Evolutionary conservation across 2,113 vertebrate species (phyloP).

Genomic region (Capricornis sumatraensis): DNA sequence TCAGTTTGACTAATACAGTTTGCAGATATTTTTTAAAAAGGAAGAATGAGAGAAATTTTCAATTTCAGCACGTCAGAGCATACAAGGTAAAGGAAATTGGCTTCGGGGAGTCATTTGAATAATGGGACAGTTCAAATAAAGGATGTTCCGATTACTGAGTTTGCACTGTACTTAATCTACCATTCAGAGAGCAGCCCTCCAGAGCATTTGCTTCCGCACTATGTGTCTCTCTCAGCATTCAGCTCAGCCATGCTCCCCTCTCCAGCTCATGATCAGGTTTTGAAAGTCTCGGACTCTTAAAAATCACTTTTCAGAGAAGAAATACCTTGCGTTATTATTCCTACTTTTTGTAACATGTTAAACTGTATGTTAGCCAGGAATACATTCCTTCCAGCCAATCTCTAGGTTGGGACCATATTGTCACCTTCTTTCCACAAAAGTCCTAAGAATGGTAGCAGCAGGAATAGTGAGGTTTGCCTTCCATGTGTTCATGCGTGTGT

Average conservation of each 20-base stretch:
- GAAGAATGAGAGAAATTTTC: constrained; percentile 41
- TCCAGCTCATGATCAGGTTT: background rate
- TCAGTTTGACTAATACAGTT: constrained; percentile 34
- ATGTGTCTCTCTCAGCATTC: constrained; percentile 42
- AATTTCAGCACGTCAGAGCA: constrained; percentile 9
- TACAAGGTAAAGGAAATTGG: constrained; percentile 50
- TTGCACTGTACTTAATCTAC: constrained; percentile 48
- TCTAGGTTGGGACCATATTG: constrained; percentile 49
- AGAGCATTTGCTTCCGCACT: background rate
- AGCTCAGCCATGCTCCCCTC: background rate
- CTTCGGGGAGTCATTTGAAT: constrained; percentile 61
- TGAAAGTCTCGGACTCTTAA: background rate
- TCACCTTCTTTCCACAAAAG: constrained; percentile 56
- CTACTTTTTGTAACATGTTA: background rate
- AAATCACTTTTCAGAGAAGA: background rate
- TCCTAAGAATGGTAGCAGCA: constrained; percentile 34
- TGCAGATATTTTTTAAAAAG: constrained; percentile 4
- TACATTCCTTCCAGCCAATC: constrained; percentile 55
- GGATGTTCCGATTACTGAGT: constrained; percentile 43
- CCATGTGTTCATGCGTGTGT: background rate
- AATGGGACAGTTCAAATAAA: constrained; percentile 53
- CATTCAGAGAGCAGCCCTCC: background rate
- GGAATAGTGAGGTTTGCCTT: constrained; percentile 49
- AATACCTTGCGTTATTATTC: background rate
- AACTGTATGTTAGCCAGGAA: background rate